A percentile compares a stretch with the other conserved stretches of the same genome.
Conservation (phyloP, 2,113 vertebrate species). For the Falco punctatus region DNA sequence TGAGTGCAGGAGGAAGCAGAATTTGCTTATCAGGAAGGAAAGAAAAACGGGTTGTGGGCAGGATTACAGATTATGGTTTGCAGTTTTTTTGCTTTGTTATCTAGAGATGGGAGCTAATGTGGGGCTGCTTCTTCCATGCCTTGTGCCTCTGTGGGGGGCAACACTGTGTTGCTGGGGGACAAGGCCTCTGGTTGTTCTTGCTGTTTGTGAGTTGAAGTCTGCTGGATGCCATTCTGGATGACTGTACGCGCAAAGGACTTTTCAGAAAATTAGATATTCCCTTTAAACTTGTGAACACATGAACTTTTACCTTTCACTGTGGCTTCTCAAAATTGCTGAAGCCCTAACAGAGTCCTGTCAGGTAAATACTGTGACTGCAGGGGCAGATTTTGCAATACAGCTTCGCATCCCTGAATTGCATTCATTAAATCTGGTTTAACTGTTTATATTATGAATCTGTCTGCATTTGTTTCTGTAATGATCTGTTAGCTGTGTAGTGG, state of each 20-base stretch:
- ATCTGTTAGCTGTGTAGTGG: background rate
- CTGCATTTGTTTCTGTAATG: background rate
- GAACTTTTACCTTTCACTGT: background rate
- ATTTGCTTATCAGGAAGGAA: background rate
- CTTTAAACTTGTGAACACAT: background rate
- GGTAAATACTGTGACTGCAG: background rate
- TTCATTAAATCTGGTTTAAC: background rate
- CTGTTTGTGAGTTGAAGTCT: background rate
- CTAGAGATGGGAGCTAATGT: background rate
- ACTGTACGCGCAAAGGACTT: background rate
- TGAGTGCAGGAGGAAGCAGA: background rate
- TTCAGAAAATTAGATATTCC: background rate
- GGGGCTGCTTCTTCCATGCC: background rate
- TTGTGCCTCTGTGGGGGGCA: rapidly evolving
- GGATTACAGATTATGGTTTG: background rate
- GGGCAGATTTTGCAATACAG: background rate
- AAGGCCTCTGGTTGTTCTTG: too few species aligned
- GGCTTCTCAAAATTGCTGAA: background rate
- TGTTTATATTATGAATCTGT: background rate
- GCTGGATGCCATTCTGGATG: background rate
- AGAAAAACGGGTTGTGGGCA: background rate
- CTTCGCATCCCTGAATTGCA: background rate
- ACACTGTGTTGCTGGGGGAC: rapidly evolving
- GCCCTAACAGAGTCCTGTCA: background rate
- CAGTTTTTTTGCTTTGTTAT: background rate